Base-by-base conservation (phyloP, 2,888 invertebrate genomes). In the Agriopis aurantiaria region DNA sequence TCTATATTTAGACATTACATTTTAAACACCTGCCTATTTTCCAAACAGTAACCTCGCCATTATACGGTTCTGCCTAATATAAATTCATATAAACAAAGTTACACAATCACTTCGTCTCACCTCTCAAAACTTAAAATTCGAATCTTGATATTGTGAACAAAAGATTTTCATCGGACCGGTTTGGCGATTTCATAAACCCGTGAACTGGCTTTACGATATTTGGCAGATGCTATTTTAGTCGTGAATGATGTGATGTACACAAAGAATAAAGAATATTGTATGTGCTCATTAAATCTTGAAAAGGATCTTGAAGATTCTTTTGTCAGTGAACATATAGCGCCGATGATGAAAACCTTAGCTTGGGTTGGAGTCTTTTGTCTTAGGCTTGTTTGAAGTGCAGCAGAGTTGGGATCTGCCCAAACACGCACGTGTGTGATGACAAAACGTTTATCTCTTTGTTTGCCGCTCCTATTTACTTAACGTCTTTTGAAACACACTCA, bases 371-470 rank as follows among this genome's bases (percentile, higher is more conserved):
- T 14, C 17, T 74, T 74, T 77, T 75, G 75, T 77, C 61, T 69
- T 55, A 57, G 40, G 40, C 41, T 66, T 76, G 75, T 78, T 78
- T 77, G 68, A 79, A 82, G 76, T 75, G 78, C 74, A 77, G 73
- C 73, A 75, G 75, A 78, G 73, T 76, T 68, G 79, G 75, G 80
- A 82, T 84, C 79, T 82, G 81, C 78, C 80, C 84, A 88, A 88
- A 86, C 83, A 89, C 83, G 85, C 90, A 89, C 88, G 88, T 91
- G 90, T 84, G 82, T 85, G 70, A 81, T 83, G 82, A 88, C 85
- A 86, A 85, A 85, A 84, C 81, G 75, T 82, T 89, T 88, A 79
- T 80, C 82, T 82, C 86, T 87, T 86, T 89, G 86, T 90, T 84
- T 84, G 80, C 77, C 65, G 78, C 74, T 79, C 74, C 70, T 84